A percentile compares a stretch with the other conserved stretches of the same genome.
Conservation (phyloP, 2,797 vertebrate genomes). For the Sternotherus odoratus region DNA sequence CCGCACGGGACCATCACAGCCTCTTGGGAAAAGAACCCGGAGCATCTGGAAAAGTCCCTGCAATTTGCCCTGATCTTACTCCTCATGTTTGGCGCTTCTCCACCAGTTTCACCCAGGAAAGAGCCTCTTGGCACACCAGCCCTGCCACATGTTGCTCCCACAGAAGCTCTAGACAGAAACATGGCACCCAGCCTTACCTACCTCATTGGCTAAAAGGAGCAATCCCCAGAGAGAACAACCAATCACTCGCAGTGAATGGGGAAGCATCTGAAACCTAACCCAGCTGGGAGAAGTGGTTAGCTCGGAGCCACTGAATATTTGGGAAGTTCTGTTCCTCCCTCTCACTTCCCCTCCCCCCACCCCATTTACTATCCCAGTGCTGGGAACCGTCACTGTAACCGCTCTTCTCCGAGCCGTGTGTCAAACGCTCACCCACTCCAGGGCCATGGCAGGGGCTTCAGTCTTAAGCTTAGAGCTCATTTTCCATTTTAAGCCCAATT, state of each 20-base stretch:
- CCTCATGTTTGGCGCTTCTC: background rate
- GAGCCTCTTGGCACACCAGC: no score
- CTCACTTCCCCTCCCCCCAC: no score
- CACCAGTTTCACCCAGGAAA: background rate
- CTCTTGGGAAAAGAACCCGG: background rate
- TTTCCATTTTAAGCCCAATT: background rate
- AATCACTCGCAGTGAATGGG: no score
- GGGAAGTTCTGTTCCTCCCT: background rate
- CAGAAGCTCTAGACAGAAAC: rapidly evolving
- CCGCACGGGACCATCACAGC: rapidly evolving
- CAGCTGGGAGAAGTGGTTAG: no score
- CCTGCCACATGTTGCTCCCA: background rate
- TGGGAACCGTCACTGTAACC: background rate
- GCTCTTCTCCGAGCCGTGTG: background rate
- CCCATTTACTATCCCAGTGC: rapidly evolving
- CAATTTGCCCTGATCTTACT: background rate
- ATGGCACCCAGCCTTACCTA: rapidly evolving
- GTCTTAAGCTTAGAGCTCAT: background rate
- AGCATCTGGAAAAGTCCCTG: background rate
- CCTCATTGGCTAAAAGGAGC: background rate
- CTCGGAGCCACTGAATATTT: background rate
- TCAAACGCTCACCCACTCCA: background rate
- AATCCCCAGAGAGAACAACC: no score
- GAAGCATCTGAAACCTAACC: background rate
- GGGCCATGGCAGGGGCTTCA: background rate